Percentiles rank a stretch among this genome's conserved stretches.
Conservation (phyloP, 2,888 invertebrate genomes). For the Agriotes lineatus region DNA sequence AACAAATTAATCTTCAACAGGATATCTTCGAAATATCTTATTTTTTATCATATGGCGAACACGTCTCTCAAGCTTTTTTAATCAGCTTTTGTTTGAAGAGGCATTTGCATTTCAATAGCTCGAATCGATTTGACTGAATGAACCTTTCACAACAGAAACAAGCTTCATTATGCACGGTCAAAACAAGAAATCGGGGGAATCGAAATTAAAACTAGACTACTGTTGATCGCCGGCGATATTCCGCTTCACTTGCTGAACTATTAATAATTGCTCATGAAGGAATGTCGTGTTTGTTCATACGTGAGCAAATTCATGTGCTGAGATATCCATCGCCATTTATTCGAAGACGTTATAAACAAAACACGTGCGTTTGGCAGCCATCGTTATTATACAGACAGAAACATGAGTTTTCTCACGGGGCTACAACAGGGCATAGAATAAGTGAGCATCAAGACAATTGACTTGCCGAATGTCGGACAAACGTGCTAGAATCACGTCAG, state of each 20-base stretch:
- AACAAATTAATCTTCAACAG: too few species aligned
- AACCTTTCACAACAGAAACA: too few species aligned
- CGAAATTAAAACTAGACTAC: too few species aligned
- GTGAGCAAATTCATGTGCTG: constrained; percentile 2
- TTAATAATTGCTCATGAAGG: background rate
- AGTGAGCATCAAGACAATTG: constrained; percentile 52
- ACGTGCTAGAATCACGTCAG: constrained; percentile 45
- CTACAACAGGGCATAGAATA: constrained; percentile 47
- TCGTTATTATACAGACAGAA: constrained; percentile 58
- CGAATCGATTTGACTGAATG: too few species aligned
- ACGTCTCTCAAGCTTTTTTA: too few species aligned
- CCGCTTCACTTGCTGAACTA: background rate
- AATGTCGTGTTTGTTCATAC: background rate
- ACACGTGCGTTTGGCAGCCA: constrained; percentile 56
- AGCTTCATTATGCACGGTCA: too few species aligned
- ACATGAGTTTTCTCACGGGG: constrained; percentile 61
- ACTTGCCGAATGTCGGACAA: constrained; percentile 44
- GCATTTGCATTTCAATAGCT: too few species aligned
- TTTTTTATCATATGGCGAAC: too few species aligned
- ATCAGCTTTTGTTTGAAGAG: too few species aligned
- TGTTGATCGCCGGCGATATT: background rate
- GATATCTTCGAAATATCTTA: too few species aligned
- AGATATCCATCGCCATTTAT: constrained; percentile 16
- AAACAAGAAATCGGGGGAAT: too few species aligned
- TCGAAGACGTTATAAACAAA: constrained; percentile 31